A percentile compares a stretch with the other conserved stretches of the same genome.
phyloP scores from a whole-genome alignment of 2,797 vertebrate species.

The Trachops cirrhosus region DNA sequence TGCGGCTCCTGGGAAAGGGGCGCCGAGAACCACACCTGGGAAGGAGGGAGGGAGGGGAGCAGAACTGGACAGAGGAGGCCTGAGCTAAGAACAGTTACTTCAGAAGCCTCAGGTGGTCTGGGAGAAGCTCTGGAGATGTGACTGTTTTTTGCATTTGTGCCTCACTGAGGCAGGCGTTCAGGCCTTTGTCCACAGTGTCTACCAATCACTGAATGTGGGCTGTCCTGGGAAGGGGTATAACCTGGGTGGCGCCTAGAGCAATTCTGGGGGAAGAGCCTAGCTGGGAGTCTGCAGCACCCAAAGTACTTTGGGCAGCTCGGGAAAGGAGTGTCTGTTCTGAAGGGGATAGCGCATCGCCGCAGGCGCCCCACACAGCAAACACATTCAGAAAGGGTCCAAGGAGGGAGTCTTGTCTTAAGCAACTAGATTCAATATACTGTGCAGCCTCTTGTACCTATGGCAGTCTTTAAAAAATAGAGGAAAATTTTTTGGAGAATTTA shows the following conservation, averaged over 20 bases:
- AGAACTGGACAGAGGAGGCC: neutral
- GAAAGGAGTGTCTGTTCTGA: neutral
- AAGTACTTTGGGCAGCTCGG: neutral
- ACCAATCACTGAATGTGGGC: neutral
- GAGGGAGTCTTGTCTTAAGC: neutral
- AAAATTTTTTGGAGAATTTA: neutral
- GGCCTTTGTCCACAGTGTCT: neutral
- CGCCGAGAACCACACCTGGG: neutral
- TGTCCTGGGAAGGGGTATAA: neutral
- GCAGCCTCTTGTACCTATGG: neutral
- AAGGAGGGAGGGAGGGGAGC: neutral
- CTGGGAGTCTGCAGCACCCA: neutral
- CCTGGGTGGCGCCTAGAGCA: neutral
- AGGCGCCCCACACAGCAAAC: neutral
- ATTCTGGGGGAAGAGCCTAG: neutral
- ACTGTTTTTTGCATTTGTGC: neutral
- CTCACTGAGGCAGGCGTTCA: neutral
- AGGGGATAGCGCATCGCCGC: neutral
- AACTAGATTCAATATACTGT: neutral
- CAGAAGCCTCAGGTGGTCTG: neutral
- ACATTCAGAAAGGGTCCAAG: accelerated
- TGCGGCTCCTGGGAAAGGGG: neutral
- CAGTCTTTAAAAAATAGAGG: neutral
- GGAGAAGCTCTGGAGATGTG: neutral
- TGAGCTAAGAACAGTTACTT: neutral